Base-by-base conservation (phyloP, 2,888 invertebrate genomes). In the Artemia sp. region DNA sequence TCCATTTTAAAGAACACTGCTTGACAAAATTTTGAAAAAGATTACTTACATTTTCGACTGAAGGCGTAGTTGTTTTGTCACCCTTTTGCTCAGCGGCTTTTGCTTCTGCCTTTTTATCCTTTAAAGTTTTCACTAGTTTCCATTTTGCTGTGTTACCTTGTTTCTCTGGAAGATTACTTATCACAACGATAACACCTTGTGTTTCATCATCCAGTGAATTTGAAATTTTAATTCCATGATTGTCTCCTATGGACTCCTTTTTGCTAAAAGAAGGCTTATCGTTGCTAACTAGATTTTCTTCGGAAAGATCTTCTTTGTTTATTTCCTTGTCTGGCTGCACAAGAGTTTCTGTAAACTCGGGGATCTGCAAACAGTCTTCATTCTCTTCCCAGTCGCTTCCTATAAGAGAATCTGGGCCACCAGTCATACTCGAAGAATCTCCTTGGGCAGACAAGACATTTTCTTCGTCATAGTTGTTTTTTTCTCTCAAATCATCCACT, bases 81-180 rank as follows among this genome's bases (percentile, higher is more conserved):
- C 8, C 24, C 14, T n/a, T 52, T 12, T 14, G 70, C 53, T 51
- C 9, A 51, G 72, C 73, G 70, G 73, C 74, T 72, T 75, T 89
- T 75, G 92, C 91, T 78, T 92, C 92, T 5, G 91, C 89, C 80
- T 92, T 92, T 72, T 88, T 83, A 75, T 92, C 92, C 77, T 92
- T 92, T 51, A 92, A 79, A 1, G 92, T 91, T 79, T 92, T 92
- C 4, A 92, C 79, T 67, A 92, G 82, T 78, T 92, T 92, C 92
- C 92, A 92, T 78, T 69, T 64, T 19, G 71, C 71, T 51, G 69
- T 67, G 51, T 67, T 52, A 14, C 52, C 53, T 53, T 71, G 53
- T 38, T 14, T 52, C n/a, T 52, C 67, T 19, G 68, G 11, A n/a
- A 68, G 8, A 58, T 58, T 24, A 58, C 14, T 58, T 19, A 58